Percentiles rank a stretch among this genome's conserved stretches.
Evolutionary conservation across 2,797 vertebrate species (phyloP).

Genomic region (Alosa sapidissima): DNA sequence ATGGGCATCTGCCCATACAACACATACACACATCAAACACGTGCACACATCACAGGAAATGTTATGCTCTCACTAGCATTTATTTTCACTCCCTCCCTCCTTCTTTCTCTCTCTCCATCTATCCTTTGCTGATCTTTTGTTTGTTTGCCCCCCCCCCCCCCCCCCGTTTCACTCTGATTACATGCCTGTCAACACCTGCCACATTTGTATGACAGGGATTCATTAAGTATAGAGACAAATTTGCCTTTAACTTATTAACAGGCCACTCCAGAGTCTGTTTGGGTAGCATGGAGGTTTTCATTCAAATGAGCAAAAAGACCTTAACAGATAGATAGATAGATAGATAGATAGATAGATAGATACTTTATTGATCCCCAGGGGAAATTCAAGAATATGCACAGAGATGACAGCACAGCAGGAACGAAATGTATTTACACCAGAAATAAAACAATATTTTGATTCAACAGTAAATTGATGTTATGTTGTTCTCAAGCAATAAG

Average conservation of each 20-base stretch:
- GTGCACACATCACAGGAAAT: conserved; percentile 15
- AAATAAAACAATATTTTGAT: neutral
- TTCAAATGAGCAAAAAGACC: conserved; percentile 39
- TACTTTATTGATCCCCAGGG: too few species aligned
- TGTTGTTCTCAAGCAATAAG: too few species aligned
- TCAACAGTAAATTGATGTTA: neutral
- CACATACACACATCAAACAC: conserved; percentile 33
- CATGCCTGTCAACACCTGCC: conserved; percentile 57
- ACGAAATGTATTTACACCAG: neutral
- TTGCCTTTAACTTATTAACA: conserved; percentile 65
- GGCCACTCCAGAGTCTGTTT: conserved; percentile 48
- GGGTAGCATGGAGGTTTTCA: conserved; percentile 63
- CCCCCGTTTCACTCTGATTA: neutral
- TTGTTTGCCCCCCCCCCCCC: conserved; percentile 25
- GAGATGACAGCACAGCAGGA: neutral
- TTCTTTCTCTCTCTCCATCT: conserved; percentile 31
- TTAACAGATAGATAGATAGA: too few species aligned
- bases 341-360: too few species aligned
- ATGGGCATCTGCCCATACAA: neutral
- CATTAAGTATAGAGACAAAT: conserved; percentile 62
- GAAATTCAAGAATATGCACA: too few species aligned
- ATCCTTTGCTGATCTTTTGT: neutral
- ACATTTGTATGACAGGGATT: conserved; percentile 55
- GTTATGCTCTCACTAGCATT: conserved; percentile 21
- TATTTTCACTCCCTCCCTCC: conserved; percentile 32